A percentile compares a stretch with the other conserved stretches of the same genome.
Evolutionary conservation across 2,888 invertebrate species (phyloP).

Genomic region (Brachypalpus laphriformis): DNA sequence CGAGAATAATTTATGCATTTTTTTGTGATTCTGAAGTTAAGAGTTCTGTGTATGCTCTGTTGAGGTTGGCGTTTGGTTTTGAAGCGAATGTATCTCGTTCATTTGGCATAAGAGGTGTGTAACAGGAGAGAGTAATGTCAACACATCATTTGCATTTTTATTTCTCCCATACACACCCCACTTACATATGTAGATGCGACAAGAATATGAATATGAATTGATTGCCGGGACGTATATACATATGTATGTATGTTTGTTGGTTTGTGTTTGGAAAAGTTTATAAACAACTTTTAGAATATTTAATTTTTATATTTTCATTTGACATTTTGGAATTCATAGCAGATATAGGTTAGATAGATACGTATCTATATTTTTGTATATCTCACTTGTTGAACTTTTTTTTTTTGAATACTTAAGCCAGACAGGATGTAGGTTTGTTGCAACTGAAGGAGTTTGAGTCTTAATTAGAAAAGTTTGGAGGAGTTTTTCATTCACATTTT

Average conservation of each 20-base stretch:
- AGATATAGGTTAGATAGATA: neutral
- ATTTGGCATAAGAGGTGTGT: neutral
- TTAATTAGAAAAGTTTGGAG: neutral
- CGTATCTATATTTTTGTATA: neutral
- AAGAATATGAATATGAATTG: slow-evolving; percentile 12
- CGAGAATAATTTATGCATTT: slow-evolving; percentile 36
- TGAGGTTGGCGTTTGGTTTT: neutral
- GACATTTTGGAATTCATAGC: neutral
- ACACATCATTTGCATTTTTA: slow-evolving; percentile 24
- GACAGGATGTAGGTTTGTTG: neutral
- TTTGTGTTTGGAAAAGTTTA: neutral
- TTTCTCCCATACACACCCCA: neutral
- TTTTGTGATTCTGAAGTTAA: neutral
- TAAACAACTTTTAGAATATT: slow-evolving; percentile 20
- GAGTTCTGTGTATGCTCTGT: neutral
- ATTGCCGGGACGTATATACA: neutral
- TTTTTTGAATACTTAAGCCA: neutral
- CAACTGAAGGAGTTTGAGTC: neutral
- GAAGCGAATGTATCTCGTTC: neutral
- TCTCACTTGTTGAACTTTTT: slow-evolving; percentile 8
- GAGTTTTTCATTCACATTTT: too few relatives aligned
- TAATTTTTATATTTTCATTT: slow-evolving; percentile 1
- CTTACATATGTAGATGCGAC: neutral
- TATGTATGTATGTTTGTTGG: too few relatives aligned
- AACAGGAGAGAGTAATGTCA: slow-evolving; percentile 5